Evolutionary conservation across 2,888 invertebrate species (phyloP), one percentile per base, ranked within the genome.

Genomic region (Drosophila pseudotalamancana): DNA sequence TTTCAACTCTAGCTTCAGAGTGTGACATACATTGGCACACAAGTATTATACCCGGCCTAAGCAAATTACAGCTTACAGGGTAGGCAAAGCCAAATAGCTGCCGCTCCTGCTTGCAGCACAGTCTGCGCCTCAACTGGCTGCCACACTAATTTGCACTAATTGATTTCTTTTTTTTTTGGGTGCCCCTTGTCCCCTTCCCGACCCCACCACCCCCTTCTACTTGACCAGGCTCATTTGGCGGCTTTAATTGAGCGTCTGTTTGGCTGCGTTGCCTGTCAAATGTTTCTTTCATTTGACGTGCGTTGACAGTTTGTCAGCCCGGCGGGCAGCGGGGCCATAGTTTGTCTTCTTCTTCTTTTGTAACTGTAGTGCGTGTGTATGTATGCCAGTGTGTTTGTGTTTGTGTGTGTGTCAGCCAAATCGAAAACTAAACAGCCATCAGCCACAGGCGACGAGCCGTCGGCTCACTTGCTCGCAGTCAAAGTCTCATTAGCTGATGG

Each of bases 401-500:
- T 51, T 61, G 18, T 46, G 50, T 55, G 54, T 64, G 50, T 65
- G 54, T 46, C 67, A 59, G 66, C 54, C 75, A 81, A 84, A 81
- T 84, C 81, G 81, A 82, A 84, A 82, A 84, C 78, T 81, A 78
- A 82, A 73, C 62, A 63, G 61, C 75, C 72, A 67, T 67, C 72
- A 72, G 68, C 18, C 25, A 11, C 40, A 6, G 21, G 23, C 37
- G 37, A 35, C 23, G 65, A 6, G 39, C 27, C 35, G 62, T 62
- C 27, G 45, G 32, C 49, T 49, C 45, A 54, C 39, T 34, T 39
- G 23, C 32, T 51, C 74, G 80, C 80, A 77, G 80, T 80, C 82
- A 84, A 82, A 84, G 82, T 77, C 81, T 81, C 81, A 82, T 82
- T 84, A 81, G 81, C 78, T 68, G 81, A 81, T 78, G 82, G 78